phyloP scores from a whole-genome alignment of 2,113 vertebrate genomes.

The Corythaeola cristata region DNA sequence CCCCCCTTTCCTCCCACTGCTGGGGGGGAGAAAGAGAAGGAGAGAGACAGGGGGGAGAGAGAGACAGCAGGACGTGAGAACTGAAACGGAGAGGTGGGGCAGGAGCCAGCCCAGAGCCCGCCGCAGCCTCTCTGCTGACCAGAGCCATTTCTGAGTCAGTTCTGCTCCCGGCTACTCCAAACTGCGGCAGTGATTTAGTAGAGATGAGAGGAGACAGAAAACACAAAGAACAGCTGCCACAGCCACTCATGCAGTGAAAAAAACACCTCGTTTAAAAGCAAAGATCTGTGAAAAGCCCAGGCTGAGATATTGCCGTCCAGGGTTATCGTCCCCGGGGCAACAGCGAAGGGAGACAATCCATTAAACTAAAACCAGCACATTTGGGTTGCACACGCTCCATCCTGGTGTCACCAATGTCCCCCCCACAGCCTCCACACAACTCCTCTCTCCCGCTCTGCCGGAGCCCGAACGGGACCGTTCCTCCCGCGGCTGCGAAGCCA shows the following conservation, averaged over 20 bases:
- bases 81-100: neutral
- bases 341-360: conserved; percentile 73
- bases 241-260: conserved; percentile 78
- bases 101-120: neutral
- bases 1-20: conserved; percentile 1
- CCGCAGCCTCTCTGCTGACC: conserved; percentile 50
- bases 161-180: conserved; percentile 67
- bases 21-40: neutral
- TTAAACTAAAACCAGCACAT: conserved; percentile 78
- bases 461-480: neutral
- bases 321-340: conserved; percentile 68
- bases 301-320: conserved; percentile 73
- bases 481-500: neutral
- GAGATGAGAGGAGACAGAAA: conserved; percentile 75
- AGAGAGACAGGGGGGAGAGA: neutral
- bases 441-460: neutral
- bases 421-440: neutral
- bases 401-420: neutral
- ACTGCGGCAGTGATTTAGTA: conserved; percentile 71
- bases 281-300: conserved; percentile 75
- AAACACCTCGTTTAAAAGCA: conserved; percentile 75
- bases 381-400: conserved; percentile 39
- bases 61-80: conserved; percentile 23
- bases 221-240: conserved; percentile 76
- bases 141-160: conserved; percentile 55